Conservation (phyloP, 2,888 invertebrate species). For the Agriopis leucophaearia region DNA sequence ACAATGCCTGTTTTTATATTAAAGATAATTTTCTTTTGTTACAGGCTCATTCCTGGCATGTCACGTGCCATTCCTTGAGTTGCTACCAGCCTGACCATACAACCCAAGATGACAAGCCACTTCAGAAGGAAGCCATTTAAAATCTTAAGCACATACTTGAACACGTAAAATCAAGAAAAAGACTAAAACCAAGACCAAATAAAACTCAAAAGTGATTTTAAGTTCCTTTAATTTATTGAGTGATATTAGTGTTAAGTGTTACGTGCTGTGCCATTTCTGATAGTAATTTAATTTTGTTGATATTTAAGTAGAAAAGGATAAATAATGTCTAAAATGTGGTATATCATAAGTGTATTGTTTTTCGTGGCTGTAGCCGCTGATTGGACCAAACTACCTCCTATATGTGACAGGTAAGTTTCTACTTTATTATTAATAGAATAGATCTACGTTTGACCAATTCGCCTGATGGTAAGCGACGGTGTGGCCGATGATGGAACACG, state of each 20-base stretch:
- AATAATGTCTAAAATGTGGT: constrained; percentile 64
- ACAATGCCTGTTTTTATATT: constrained; percentile 20
- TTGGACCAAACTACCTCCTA: constrained; percentile 78
- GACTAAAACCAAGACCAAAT: constrained; percentile 45
- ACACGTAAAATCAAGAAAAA: constrained; percentile 67
- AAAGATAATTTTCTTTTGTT: constrained; percentile 60
- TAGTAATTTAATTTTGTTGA: constrained; percentile 43
- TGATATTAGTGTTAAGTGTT: constrained; percentile 75
- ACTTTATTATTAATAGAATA: background rate
- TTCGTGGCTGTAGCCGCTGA: constrained; percentile 68
- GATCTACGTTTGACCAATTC: too few species aligned
- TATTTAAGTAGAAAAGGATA: constrained; percentile 49
- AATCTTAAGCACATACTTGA: constrained; percentile 72
- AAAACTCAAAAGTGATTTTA: constrained; percentile 52
- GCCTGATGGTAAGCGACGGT: too few species aligned
- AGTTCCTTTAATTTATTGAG: constrained; percentile 69
- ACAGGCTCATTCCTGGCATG: constrained; percentile 65
- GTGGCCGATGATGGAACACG: too few species aligned
- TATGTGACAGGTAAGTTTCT: constrained; percentile 84
- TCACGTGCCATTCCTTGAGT: constrained; percentile 52
- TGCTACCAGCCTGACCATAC: constrained; percentile 54
- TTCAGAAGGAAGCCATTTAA: constrained; percentile 74
- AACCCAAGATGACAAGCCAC: constrained; percentile 72
- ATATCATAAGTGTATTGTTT: constrained; percentile 61
- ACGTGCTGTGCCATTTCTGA: constrained; percentile 67